These are phyloP conservation scores for Phenacoccus solenopsis DNA, from an alignment of 1,140 invertebrate genomes.

Conservation along the genomic window DNA sequence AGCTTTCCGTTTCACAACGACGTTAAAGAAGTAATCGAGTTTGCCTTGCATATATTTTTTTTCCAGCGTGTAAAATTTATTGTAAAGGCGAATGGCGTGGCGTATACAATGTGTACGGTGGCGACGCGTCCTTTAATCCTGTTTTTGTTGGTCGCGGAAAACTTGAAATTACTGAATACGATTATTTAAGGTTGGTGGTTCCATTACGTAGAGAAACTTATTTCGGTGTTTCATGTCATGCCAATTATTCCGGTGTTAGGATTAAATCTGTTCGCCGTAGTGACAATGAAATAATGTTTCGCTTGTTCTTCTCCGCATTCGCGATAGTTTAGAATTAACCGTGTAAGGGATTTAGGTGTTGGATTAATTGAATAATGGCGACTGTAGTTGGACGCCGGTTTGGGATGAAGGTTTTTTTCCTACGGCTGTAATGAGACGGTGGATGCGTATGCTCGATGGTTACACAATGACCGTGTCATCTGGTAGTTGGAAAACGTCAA, in stretches of 20 bases:
- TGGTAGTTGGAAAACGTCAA: too few relatives aligned
- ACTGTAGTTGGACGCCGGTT: not conserved
- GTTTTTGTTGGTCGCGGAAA: not conserved
- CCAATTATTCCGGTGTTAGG: not conserved
- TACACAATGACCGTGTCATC: too few relatives aligned
- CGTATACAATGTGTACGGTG: too few relatives aligned
- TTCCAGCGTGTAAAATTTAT: too few relatives aligned
- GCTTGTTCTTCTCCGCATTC: not conserved
- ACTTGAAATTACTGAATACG: not conserved
- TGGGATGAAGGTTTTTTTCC: not conserved
- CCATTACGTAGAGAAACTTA: not conserved
- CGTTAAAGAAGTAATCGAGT: not conserved
- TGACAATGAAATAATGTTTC: not conserved
- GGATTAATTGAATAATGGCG: not conserved
- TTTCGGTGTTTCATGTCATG: conserved; percentile 1
- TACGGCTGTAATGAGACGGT: too few relatives aligned
- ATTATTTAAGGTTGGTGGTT: not conserved
- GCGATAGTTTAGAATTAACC: not conserved
- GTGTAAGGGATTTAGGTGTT: not conserved
- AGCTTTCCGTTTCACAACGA: too few relatives aligned
- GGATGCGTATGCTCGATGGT: too few relatives aligned
- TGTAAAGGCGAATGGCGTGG: too few relatives aligned
- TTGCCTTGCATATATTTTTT: not conserved
- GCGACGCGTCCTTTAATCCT: not conserved
- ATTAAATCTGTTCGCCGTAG: not conserved